Evolutionary conservation across 2,797 vertebrate genomes (phyloP).

Genomic region (Chelidonichthys spinosus): DNA sequence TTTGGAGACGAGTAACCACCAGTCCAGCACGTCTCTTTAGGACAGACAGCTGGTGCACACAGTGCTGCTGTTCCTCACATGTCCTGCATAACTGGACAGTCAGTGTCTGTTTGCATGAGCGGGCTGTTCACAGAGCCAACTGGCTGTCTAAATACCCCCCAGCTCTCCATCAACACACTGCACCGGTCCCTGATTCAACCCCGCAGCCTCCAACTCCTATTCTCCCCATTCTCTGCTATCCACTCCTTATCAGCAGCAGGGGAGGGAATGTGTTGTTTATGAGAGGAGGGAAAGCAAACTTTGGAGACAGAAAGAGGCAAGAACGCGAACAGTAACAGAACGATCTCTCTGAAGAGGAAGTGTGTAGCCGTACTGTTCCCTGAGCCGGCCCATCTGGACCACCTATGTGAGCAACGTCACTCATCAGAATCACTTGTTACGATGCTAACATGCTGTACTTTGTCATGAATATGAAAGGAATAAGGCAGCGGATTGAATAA

Average conservation of each 20-base stretch:
- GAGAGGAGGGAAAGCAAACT: conserved; percentile 13
- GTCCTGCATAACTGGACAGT: conserved; percentile 50
- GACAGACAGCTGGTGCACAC: conserved; percentile 67
- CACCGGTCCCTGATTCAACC: not conserved
- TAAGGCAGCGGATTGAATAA: not conserved
- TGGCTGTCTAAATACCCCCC: conserved; percentile 54
- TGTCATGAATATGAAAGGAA: conserved; percentile 14
- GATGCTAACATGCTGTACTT: conserved; percentile 10
- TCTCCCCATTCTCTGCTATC: conserved; percentile 6
- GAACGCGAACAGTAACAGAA: conserved; percentile 30
- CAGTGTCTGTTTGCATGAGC: conserved; percentile 58
- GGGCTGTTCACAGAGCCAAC: conserved; percentile 49
- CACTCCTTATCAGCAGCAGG: conserved; percentile 9
- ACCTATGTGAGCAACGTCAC: conserved; percentile 34
- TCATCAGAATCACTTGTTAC: conserved; percentile 23
- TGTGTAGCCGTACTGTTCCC: conserved; percentile 14
- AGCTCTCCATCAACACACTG: conserved; percentile 58
- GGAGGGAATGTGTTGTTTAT: conserved; percentile 4
- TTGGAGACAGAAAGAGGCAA: conserved; percentile 20
- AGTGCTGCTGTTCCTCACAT: conserved; percentile 71
- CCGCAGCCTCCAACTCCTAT: conserved; percentile 1
- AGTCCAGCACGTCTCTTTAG: conserved; percentile 27
- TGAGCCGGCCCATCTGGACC: conserved; percentile 54
- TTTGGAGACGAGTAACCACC: conserved; percentile 7
- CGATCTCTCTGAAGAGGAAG: conserved; percentile 34